Evolutionary conservation across 2,888 invertebrate genomes (phyloP).

Genomic region (Liopterus haemorrhoidalis): DNA sequence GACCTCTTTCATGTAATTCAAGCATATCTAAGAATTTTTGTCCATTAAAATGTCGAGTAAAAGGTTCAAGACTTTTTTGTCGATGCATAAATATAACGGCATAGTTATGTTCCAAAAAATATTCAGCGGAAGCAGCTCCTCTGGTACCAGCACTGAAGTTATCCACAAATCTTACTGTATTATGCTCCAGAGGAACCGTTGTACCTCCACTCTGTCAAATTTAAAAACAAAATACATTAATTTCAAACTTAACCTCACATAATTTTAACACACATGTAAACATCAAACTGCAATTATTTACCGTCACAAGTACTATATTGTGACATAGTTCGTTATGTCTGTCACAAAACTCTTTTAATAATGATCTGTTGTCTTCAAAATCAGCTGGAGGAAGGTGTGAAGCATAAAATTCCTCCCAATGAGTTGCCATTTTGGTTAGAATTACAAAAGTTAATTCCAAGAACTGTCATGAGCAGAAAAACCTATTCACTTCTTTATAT

Average conservation of each 20-base stretch:
- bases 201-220: slow-evolving; percentile 87
- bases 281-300: slow-evolving; percentile 47
- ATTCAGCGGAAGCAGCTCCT: slow-evolving; percentile 92
- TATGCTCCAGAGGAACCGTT: slow-evolving; percentile 91
- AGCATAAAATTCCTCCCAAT: slow-evolving; percentile 82
- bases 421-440: slow-evolving; percentile 43
- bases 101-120: slow-evolving; percentile 82
- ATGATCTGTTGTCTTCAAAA: slow-evolving; percentile 65
- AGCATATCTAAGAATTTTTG: slow-evolving; percentile 76
- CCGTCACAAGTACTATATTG: slow-evolving; percentile 73
- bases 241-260: slow-evolving; percentile 7
- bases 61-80: slow-evolving; percentile 85
- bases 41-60: slow-evolving; percentile 76
- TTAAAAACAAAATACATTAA: too few relatives aligned
- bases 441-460: not conserved
- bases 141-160: slow-evolving; percentile 97
- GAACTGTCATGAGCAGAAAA: too few relatives aligned
- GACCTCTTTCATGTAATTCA: slow-evolving; percentile 57
- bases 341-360: slow-evolving; percentile 69
- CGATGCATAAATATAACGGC: slow-evolving; percentile 93
- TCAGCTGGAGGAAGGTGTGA: slow-evolving; percentile 71
- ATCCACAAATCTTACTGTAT: slow-evolving; percentile 96
- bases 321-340: slow-evolving; percentile 61
- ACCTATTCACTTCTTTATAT: too few relatives aligned
- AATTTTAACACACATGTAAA: slow-evolving; percentile 1